Base-by-base conservation (phyloP, 2,113 vertebrate genomes). In the Gulo gulo region DNA sequence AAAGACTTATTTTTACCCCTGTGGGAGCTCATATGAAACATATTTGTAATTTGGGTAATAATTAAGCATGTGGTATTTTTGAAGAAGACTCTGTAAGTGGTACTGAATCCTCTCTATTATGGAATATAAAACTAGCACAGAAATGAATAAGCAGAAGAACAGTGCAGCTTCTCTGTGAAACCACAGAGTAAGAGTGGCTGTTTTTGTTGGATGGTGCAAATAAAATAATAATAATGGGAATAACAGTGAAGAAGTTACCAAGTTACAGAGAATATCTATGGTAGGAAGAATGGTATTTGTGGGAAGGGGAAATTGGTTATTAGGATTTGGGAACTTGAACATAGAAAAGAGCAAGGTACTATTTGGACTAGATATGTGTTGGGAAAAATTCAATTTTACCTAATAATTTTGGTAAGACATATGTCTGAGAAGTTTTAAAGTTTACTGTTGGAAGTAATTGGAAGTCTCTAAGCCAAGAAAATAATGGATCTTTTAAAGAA, bases 241-340 rank as follows among this genome's bases (percentile, higher is more conserved):
- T 42, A 81, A 42, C n/a, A 57, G 23, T 3, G 15, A 93, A 86
- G 13, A 57, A 12, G 29, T 50, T 78, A 61, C 36, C 21, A 65
- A 18, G 10, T 76, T 95, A 76, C 57, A 91, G n/a, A 55, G 14
- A 92, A 96, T 93, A 29, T 7, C 16, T 76, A 13, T 90, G 63
- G 71, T 59, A 91, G 87, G 74, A 93, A 78, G 5, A 91, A 88
- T 42, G 24, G 21, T 88, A 81, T 85, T 91, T 96, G 4, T 57
- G 10, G 20, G 24, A 88, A 74, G 15, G 31, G 1, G 4, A 57
- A 94, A 78, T 94, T 1, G 95, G 67, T 63, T 83, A 71, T 76
- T 97, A 79, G 47, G 24, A 47, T 6, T 55, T 94, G 20, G 31
- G 10, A 91, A 91, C 16, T 97, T 85, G 36, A 95, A 92, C 85